Base-by-base conservation (phyloP, 2,888 invertebrate genomes). In the Lepidocyrtoides sp. region DNA sequence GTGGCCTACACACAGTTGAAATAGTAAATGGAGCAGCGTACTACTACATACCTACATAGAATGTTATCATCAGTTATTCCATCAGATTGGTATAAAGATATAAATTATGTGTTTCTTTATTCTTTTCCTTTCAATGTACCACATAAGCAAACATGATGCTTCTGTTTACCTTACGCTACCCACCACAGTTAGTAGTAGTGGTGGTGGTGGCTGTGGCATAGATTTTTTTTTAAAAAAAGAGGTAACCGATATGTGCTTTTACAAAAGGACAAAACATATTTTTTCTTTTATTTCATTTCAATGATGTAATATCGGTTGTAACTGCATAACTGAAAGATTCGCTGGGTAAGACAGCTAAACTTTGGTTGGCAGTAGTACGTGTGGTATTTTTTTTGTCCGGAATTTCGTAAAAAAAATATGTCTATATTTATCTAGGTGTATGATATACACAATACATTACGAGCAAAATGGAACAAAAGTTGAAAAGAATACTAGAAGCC, bases 211-310 rank as follows among this genome's bases (percentile, higher is more conserved):
- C 10, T 14, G 66, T 66, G 66, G 14, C 12, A 60, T 60, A 60
- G 26, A 14, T 66, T 66, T 66, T 32, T 66, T 60, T n/a, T n/a
- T n/a, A n/a, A n/a, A n/a, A n/a, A n/a, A n/a, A 20, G 2, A 36
- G 20, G 5, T 23, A 23, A 44, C 44, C 23, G 72, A 44, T 72
- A 23, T 72, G 10, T 69, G 17, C 36, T 66, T 66, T 66, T 66
- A 32, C 44, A 44, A 20, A 72, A 72, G 72, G 72, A 72, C 44
- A 72, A 41, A 72, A 72, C 7, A 72, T 23, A 14, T 20, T 79
- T 77, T 26, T 51, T 26, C 26, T 48, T 54, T 51, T 29, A 54
- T 54, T 5, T 26, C 8, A 29, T 29, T n/a, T 41, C 36, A n/a
- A 14, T 79, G 51, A 29, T 41, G 72, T 44, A 23, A 72, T 72